phyloP scores from a whole-genome alignment of 1,140 invertebrate genomes.

The Hylaeus anthracinus region DNA sequence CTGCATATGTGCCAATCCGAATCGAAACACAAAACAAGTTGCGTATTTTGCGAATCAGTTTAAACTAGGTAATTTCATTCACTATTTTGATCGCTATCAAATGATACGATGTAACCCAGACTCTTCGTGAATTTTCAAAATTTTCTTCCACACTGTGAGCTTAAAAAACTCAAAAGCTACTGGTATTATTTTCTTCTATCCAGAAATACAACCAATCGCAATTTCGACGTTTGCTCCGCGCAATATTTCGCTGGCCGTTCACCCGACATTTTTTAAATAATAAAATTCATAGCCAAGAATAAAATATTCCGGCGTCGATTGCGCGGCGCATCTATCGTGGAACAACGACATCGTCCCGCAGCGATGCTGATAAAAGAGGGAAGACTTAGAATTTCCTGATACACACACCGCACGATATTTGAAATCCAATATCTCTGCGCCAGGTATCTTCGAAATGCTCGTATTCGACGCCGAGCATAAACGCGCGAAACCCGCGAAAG shows the following conservation, averaged over 20 bases:
- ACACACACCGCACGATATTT: not conserved
- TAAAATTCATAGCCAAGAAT: not conserved
- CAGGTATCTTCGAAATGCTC: not conserved
- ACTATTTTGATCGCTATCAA: too few species aligned
- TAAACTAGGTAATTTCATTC: too few species aligned
- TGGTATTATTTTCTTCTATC: too few species aligned
- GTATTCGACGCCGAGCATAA: not conserved
- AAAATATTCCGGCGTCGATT: not conserved
- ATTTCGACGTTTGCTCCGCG: too few species aligned
- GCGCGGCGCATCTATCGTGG: not conserved
- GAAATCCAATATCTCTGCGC: not conserved
- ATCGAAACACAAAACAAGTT: conserved; percentile 25
- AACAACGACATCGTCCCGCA: not conserved
- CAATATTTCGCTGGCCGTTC: too few species aligned
- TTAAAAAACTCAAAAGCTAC: too few species aligned
- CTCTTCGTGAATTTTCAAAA: too few species aligned
- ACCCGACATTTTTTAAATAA: not conserved
- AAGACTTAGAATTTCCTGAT: not conserved
- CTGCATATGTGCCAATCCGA: conserved; percentile 50
- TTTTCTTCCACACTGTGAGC: too few species aligned
- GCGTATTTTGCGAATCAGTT: too few species aligned
- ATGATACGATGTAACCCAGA: too few species aligned
- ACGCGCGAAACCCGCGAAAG: not conserved
- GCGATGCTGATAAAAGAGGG: not conserved
- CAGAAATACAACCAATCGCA: too few species aligned